Evolutionary conservation across 2,888 invertebrate genomes (phyloP), one percentile per base, ranked within the genome.

Genomic region (Lobophora halterata): DNA sequence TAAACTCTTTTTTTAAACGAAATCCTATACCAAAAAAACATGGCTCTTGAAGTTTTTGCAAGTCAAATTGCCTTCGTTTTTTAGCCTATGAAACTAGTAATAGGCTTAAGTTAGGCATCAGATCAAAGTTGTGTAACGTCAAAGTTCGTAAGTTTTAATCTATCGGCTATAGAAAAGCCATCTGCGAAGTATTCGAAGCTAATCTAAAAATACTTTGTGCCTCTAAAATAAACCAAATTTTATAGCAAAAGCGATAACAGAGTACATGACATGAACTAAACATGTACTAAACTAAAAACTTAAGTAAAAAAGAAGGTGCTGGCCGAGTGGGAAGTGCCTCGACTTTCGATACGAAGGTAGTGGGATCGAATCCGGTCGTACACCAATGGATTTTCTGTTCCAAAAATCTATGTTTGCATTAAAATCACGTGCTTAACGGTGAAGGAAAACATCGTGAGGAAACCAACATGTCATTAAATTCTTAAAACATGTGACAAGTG

Each of bases 221-320:
- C n/a, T n/a, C 18, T 2, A 2, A 5, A 13, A 24, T 13, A n/a
- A 2, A 9, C 26, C 5, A 5, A 16, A 9, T 26, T 26, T 26
- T 3, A 16, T 13, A 31, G 16, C 21, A 35, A 23, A 14, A 25
- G 25, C 30, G 16, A 31, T 26, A 37, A 5, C 21, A 9, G 21
- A n/a, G 21, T 21, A 14, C 14, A 14, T 14, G 14, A 5, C 14
- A 14, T n/a, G n/a, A n/a, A n/a, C n/a, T n/a, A n/a, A n/a, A n/a
- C n/a, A n/a, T n/a, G 30, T 19, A 12, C 28, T 21, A 39, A 25
- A 7, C 26, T 21, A 26, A 30, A 31, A 32, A 34, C 27, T 32
- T 27, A 35, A 46, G 55, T 55, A 58, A 52, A 50, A 45, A 52
- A 32, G 32, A 19, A 21, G 11, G 20, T 40, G 33, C 39, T 43